Evolutionary conservation across 2,113 vertebrate species (phyloP), one percentile per base, ranked within the genome.

Genomic region (Hippopotamus amphibius): DNA sequence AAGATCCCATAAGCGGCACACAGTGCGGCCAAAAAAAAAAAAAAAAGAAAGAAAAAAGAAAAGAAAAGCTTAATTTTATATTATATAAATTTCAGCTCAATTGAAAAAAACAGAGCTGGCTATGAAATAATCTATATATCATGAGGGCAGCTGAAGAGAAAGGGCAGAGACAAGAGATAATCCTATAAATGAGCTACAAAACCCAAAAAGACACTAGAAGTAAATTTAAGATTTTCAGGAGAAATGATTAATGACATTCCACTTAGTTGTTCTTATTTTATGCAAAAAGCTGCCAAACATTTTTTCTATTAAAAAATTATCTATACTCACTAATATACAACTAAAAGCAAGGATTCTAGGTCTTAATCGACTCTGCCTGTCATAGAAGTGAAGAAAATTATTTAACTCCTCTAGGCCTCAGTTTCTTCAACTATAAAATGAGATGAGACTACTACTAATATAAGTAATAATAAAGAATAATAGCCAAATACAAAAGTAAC

Each of bases 251-350:
- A 46, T 89, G 12, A 85, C 66, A 41, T 37, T 88, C 68, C 82
- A 91, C 46, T 82, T 79, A 65, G n/a, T 37, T 53, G 77, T 81
- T 77, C 48, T 43, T 84, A 91, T 86, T 85, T 96, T 57, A 82
- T 33, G 24, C 26, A 91, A 96, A 95, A 93, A 88, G 26, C 43
- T 74, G 46, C 26, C 77, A 71, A 90, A 87, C 11, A 68, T 53
- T 84, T 94, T 94, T 82, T 86, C 41, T 92, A 63, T 53, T 95
- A 85, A 87, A 88, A 95, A 88, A 61, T 57, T 76, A 81, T 61
- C 88, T 28, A 81, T 9, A 76, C 16, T n/a, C 21, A 84, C 82
- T 41, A 66, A 90, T 61, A 80, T 57, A 57, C 55, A 57, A 57
- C 55, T 57, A 57, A 57, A 2, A 92, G 81, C 13, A 81, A 48